Evolutionary conservation across 2,888 invertebrate species (phyloP).

Genomic region (Idaea biselata): DNA sequence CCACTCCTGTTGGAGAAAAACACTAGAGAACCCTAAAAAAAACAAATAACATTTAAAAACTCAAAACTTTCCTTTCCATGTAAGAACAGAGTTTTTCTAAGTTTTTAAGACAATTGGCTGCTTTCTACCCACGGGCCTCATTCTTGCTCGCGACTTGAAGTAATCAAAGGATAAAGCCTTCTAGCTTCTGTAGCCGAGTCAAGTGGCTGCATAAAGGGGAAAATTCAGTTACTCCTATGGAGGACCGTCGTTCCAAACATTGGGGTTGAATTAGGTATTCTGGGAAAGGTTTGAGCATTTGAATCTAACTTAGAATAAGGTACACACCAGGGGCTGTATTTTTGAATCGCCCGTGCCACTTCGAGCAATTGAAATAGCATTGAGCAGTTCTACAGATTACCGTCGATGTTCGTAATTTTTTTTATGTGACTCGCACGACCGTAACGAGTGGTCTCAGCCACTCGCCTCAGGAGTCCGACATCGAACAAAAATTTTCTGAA

Average conservation of each 20-base stretch:
- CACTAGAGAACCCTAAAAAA: neutral
- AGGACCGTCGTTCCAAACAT: slow-evolving; percentile 66
- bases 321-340: too few species aligned
- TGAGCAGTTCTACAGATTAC: too few species aligned
- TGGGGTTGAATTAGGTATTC: slow-evolving; percentile 39
- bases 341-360: too few species aligned
- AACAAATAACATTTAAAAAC: slow-evolving; percentile 6
- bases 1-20: too few species aligned
- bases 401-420: too few species aligned
- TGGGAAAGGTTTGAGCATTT: slow-evolving; percentile 30
- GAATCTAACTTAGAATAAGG: slow-evolving; percentile 15
- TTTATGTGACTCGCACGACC: too few species aligned
- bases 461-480: too few species aligned
- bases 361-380: too few species aligned
- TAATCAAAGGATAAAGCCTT: slow-evolving; percentile 71
- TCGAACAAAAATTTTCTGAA: too few species aligned
- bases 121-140: slow-evolving; percentile 47
- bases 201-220: slow-evolving; percentile 68
- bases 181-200: slow-evolving; percentile 61
- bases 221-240: slow-evolving; percentile 73
- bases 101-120: slow-evolving; percentile 55
- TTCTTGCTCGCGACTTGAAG: slow-evolving; percentile 50
- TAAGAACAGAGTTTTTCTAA: slow-evolving; percentile 37
- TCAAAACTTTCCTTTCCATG: slow-evolving; percentile 15
- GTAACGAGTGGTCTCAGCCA: too few species aligned